phyloP scores from a whole-genome alignment of 2,113 vertebrate genomes.

The Progne subis region DNA sequence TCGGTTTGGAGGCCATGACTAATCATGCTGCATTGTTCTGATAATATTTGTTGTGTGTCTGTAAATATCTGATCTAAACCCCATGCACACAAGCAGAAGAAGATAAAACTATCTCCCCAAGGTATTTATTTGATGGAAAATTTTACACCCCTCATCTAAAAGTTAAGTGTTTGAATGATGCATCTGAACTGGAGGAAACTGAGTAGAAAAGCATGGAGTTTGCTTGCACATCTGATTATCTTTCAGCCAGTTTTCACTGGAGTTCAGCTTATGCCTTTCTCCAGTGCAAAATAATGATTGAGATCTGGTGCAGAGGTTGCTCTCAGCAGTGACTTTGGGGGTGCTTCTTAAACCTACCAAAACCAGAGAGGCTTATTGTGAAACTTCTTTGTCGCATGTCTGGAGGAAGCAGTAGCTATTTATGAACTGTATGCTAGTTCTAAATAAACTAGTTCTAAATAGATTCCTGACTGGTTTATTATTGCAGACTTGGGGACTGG shows the following conservation, averaged over 20 bases:
- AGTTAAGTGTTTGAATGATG: neutral
- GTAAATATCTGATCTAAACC: neutral
- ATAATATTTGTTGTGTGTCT: neutral
- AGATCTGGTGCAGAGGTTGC: neutral
- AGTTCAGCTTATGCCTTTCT: neutral
- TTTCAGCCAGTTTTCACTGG: neutral
- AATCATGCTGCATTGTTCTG: neutral
- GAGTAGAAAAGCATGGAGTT: neutral
- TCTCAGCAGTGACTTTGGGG: neutral
- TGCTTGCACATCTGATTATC: neutral
- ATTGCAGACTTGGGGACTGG: neutral
- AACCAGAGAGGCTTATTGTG: neutral
- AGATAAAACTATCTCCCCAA: neutral
- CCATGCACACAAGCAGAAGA: neutral
- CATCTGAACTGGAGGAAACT: neutral
- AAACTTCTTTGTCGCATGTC: neutral
- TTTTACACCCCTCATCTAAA: neutral
- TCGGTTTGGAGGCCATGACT: neutral
- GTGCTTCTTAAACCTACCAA: neutral
- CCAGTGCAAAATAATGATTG: neutral
- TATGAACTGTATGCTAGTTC: conserved; percentile 5
- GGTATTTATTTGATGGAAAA: conserved; percentile 17
- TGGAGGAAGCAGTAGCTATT: neutral
- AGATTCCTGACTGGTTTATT: conserved; percentile 7
- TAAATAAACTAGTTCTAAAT: conserved; percentile 27